phyloP scores from a whole-genome alignment of 2,113 vertebrate species.

The Cyanoderma ruficeps region DNA sequence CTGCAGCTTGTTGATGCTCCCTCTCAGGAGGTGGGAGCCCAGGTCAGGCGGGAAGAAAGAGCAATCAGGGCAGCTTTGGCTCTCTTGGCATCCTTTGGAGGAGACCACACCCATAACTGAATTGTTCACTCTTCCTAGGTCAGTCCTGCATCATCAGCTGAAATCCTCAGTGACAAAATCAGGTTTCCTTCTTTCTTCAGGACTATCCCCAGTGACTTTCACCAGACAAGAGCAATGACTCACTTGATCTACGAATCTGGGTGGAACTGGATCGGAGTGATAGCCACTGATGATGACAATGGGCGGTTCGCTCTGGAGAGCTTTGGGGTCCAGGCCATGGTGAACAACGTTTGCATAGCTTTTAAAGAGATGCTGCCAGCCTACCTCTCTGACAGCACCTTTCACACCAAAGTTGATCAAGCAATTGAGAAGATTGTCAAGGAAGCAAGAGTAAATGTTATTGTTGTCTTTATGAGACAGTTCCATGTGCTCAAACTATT shows the following conservation, averaged over 20 bases:
- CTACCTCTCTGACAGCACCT: conserved; percentile 71
- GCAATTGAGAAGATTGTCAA: conserved; percentile 74
- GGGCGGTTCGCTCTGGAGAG: conserved; percentile 79
- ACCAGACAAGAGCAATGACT: conserved; percentile 87
- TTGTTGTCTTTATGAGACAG: conserved; percentile 83
- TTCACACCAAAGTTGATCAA: conserved; percentile 62
- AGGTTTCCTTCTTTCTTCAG: conserved; percentile 87
- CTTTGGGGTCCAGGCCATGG: conserved; percentile 77
- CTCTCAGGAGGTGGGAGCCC: not conserved
- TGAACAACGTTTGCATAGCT: conserved; percentile 82
- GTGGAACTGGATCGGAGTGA: conserved; percentile 88
- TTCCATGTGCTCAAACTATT: conserved; percentile 78
- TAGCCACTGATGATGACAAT: conserved; percentile 87
- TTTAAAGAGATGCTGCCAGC: conserved; percentile 84
- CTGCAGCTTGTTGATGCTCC: not conserved
- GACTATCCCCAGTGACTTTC: conserved; percentile 84
- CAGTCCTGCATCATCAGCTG: conserved; percentile 86
- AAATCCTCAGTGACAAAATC: conserved; percentile 87
- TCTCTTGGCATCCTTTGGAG: not conserved
- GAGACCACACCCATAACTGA: not conserved
- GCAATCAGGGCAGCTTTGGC: not conserved
- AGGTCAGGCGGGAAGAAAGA: not conserved
- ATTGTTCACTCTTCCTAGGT: conserved; percentile 76
- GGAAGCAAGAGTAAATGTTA: conserved; percentile 81
- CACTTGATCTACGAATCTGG: conserved; percentile 75